A percentile compares a stretch with the other conserved stretches of the same genome.
These are phyloP conservation scores for Littorina saxatilis DNA, from an alignment of 1,140 invertebrate species.

Conservation along the genomic window DNA sequence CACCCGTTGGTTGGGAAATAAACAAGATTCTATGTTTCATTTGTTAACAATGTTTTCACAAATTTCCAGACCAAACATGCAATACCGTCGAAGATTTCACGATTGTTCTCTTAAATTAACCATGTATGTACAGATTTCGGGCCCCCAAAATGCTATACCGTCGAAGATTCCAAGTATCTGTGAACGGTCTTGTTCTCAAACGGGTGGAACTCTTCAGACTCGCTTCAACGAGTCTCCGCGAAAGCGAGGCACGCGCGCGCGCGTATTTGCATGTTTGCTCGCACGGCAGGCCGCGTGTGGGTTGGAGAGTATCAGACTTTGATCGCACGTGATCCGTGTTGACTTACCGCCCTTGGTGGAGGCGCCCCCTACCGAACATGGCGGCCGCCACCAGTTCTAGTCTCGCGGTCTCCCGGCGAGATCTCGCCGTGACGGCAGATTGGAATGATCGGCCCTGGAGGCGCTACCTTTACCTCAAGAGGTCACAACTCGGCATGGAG, in stretches of 20 bases:
- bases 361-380: slow-evolving; percentile 33
- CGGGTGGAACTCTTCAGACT: no score
- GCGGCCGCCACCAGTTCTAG: slow-evolving; percentile 25
- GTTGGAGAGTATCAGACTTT: slow-evolving; percentile 40
- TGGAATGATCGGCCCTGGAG: slow-evolving; percentile 33
- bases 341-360: slow-evolving; percentile 34
- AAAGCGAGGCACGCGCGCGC: slow-evolving; percentile 17
- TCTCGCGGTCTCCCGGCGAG: slow-evolving; percentile 21
- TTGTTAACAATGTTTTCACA: no score
- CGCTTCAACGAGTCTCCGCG: background rate
- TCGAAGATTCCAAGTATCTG: no score
- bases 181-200: no score
- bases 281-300: slow-evolving; percentile 24
- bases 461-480: slow-evolving; percentile 29
- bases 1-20: no score
- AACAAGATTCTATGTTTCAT: no score
- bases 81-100: no score
- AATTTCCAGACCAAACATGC: no score
- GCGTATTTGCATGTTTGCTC: slow-evolving; percentile 33
- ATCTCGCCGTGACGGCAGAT: slow-evolving; percentile 9
- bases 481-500: slow-evolving; percentile 25
- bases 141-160: no score
- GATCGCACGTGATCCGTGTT: slow-evolving; percentile 37
- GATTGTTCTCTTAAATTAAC: no score
- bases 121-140: no score